Base-by-base conservation (phyloP, 1,140 invertebrate genomes). In the Camponotus floridanus region DNA sequence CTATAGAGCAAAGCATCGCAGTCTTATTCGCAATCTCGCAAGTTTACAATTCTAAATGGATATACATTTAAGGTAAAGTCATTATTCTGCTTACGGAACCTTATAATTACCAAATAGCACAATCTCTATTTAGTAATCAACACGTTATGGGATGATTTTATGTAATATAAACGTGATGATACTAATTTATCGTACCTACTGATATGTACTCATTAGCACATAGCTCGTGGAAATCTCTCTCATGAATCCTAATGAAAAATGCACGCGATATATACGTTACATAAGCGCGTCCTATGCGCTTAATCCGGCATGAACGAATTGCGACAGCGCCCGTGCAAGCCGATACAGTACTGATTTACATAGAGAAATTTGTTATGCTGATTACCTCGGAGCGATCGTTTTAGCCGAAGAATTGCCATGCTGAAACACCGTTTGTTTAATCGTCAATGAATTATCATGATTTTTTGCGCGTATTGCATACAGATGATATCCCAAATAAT, bases 231-330 rank as follows among this genome's bases (percentile, higher is more conserved):
- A 61, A 74, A 74, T n/a, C 68, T 74, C 79, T 73, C 73, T 88
- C 87, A 83, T 89, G 68, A 89, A 89, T 88, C 51, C 71, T 86
- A 73, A 89, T 89, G 88, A 89, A 89, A 89, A 89, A 83, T 89
- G 78, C 78, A 89, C 87, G 39, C 55, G 87, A 61, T 67, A 65
- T 85, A 74, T 83, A 83, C 61, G 87, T 36, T 73, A 45, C 88
- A 86, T 86, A 86, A 84, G 88, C 76, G 88, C 68, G 84, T 51
- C 48, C 76, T 31, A 21, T 8, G 15, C 68, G 88, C 74, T 87
- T 90, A 90, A 90, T 90, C 87, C 73, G 61, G 51, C 87, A 48
- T 70, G 21, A 85, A 87, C 81, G 81, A 90, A 86, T 90, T 76
- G 64, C 70, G 59, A 70, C 73, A 81, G 80, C 74, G 62, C 57